phyloP scores from a whole-genome alignment of 2,797 vertebrate genomes.

The Myiothlypis coronata region DNA sequence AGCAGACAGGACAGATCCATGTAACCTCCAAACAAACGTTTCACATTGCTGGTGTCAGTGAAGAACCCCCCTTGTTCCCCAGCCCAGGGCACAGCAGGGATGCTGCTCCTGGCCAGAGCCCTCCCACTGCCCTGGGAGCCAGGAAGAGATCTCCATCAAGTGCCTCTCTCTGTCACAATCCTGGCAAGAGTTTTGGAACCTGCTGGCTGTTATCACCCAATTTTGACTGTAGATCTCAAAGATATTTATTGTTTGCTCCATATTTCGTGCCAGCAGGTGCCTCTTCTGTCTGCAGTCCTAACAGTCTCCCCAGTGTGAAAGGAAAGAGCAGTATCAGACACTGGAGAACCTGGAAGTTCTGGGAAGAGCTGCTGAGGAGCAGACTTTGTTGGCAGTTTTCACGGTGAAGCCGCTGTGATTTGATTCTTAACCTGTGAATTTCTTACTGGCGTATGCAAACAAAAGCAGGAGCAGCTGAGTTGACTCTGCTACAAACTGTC shows the following conservation, averaged over 20 bases:
- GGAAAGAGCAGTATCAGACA: neutral
- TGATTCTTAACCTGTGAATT: neutral
- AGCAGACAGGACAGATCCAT: neutral
- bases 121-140: neutral
- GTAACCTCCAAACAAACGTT: neutral
- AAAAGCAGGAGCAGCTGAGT: neutral
- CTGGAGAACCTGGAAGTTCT: neutral
- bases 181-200: neutral
- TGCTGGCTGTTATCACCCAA: neutral
- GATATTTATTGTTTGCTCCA: neutral
- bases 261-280: fast-evolving
- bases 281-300: neutral
- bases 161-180: neutral
- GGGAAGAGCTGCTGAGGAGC: neutral
- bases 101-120: neutral
- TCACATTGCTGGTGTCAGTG: neutral
- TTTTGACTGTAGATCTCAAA: neutral
- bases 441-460: neutral
- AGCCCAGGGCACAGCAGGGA: neutral
- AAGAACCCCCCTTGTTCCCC: neutral
- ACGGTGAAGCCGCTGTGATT: neutral
- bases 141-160: neutral
- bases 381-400: neutral
- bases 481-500: neutral
- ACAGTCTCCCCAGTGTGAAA: neutral